Percentiles rank a stretch among this genome's conserved stretches.
Conservation (phyloP, 2,888 invertebrate genomes). For the Bugula neritina region DNA sequence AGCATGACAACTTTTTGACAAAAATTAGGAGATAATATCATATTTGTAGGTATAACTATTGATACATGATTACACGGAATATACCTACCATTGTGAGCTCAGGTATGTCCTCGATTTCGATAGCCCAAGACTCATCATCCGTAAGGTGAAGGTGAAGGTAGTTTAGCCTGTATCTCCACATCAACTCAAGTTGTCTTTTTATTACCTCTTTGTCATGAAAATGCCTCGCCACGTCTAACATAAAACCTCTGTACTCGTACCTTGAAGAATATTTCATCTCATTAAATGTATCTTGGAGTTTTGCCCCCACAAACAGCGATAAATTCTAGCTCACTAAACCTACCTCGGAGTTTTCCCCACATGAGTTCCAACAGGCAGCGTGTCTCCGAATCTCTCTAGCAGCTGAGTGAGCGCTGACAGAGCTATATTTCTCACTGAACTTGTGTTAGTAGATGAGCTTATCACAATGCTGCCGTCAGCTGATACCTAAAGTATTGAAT, state of each 20-base stretch:
- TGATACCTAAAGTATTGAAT: no score
- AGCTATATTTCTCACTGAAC: neutral
- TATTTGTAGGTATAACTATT: no score
- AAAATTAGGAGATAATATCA: no score
- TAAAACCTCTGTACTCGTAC: constrained; percentile 43
- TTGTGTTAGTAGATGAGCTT: neutral
- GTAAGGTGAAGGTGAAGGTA: constrained; percentile 46
- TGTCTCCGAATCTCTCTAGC: neutral
- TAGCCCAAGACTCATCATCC: constrained; percentile 50
- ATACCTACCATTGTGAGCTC: constrained; percentile 42
- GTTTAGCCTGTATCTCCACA: constrained; percentile 50
- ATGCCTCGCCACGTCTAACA: constrained; percentile 47
- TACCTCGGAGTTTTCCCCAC: neutral
- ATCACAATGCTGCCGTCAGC: neutral
- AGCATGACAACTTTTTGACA: no score
- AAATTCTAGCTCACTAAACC: no score
- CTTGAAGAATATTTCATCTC: no score
- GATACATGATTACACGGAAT: no score
- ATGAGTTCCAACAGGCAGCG: neutral
- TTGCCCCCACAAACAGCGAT: no score
- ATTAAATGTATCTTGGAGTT: no score
- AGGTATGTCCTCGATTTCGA: constrained; percentile 46
- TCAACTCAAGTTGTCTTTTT: constrained; percentile 39
- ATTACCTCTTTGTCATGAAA: constrained; percentile 40
- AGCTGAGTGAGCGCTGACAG: neutral